Percentiles rank a stretch among this genome's conserved stretches.
These are phyloP conservation scores for Heliocidaris tuberculata DNA, from an alignment of 35 echinoderm and acorn worm genomes.

Conservation along the genomic window DNA sequence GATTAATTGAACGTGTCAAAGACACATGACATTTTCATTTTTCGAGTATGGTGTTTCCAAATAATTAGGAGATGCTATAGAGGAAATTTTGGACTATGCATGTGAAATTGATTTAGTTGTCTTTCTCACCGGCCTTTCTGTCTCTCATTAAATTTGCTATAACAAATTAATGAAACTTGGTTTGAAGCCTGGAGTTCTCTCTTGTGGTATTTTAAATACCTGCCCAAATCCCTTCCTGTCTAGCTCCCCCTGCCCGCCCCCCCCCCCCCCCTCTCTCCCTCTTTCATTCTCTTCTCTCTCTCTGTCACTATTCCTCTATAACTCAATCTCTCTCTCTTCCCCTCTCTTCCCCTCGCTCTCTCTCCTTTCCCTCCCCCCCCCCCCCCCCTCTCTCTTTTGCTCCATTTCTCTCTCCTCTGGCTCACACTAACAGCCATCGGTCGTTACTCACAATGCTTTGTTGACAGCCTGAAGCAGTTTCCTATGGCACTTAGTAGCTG, in stretches of 20 bases:
- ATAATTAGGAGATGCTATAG: background rate
- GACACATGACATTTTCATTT: background rate
- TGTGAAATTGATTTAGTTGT: no score
- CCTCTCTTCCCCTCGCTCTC: background rate
- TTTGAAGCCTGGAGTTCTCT: no score
- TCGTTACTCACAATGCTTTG: constrained; percentile 56
- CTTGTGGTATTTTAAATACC: no score
- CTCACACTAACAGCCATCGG: no score
- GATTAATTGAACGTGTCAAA: background rate
- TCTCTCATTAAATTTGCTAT: no score
- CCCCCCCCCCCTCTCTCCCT: background rate
- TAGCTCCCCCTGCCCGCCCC: background rate
- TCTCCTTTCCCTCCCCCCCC: background rate
- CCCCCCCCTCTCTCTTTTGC: background rate
- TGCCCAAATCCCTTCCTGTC: no score
- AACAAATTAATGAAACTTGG: no score
- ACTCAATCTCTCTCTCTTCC: background rate
- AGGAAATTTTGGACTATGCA: background rate
- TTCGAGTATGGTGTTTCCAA: background rate
- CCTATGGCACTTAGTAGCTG: constrained; percentile 68
- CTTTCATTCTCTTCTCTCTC: background rate
- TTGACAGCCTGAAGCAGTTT: constrained; percentile 72
- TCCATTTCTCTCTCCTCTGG: no score
- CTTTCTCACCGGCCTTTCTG: no score
- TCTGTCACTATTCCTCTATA: background rate